Evolutionary conservation across 2,113 vertebrate species (phyloP).

Genomic region (Cichladusa arquata): DNA sequence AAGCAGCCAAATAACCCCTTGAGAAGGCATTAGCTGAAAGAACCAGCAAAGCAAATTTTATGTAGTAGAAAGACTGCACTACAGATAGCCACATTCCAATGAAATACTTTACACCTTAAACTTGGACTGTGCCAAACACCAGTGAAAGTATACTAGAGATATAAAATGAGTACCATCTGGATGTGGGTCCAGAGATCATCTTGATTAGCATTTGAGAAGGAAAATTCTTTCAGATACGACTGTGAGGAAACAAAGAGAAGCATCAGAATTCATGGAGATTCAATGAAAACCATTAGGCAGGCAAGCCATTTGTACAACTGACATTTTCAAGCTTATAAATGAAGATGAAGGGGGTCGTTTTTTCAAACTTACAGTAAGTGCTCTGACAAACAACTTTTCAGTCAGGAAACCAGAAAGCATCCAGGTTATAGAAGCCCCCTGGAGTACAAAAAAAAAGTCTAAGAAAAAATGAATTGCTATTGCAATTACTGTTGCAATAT

Average conservation of each 20-base stretch:
- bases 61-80: neutral
- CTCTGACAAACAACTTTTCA: slow-evolving; percentile 70
- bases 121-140: neutral
- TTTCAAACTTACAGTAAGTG: slow-evolving; percentile 74
- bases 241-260: slow-evolving; percentile 56
- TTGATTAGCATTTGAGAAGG: slow-evolving; percentile 77
- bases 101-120: neutral
- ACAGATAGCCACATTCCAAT: neutral
- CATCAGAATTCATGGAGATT: neutral
- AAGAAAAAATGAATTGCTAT: neutral
- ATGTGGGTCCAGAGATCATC: slow-evolving; percentile 81
- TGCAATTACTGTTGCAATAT: neutral
- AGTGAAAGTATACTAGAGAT: neutral
- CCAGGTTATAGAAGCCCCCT: slow-evolving; percentile 74
- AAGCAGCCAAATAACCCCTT: neutral
- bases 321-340: neutral
- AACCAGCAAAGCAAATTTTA: neutral
- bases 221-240: slow-evolving; percentile 77
- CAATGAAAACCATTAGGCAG: neutral
- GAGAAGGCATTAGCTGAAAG: neutral
- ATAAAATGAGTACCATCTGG: slow-evolving; percentile 73
- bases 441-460: neutral
- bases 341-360: neutral
- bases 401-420: slow-evolving; percentile 76
- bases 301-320: neutral